Evolutionary conservation across 2,797 vertebrate species (phyloP).

Genomic region (Remorina albescens): DNA sequence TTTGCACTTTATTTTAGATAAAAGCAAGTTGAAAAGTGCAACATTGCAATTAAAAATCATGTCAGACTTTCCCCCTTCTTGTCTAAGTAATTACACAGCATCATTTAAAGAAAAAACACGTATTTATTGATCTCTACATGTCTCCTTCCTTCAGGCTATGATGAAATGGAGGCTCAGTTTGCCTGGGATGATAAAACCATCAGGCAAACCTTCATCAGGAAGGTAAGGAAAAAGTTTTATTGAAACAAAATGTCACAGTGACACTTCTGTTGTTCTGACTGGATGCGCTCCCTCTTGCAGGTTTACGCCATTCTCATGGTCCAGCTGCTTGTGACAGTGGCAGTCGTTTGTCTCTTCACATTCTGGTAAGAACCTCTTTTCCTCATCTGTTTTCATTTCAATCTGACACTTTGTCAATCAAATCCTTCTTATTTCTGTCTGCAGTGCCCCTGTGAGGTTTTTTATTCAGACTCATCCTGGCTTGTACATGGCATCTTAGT

Average conservation of each 20-base stretch:
- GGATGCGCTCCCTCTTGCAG: conserved; percentile 69
- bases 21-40: no score
- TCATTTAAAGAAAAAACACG: not conserved
- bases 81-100: not conserved
- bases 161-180: conserved; percentile 89
- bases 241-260: not conserved
- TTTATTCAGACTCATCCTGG: conserved; percentile 91
- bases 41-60: no score
- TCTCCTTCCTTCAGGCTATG: conserved; percentile 77
- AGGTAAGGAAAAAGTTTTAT: conserved; percentile 80
- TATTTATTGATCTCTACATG: not conserved
- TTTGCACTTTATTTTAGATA: not conserved
- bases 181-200: conserved; percentile 91
- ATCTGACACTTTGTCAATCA: not conserved
- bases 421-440: conserved; percentile 21
- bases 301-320: conserved; percentile 93
- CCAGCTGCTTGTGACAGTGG: conserved; percentile 90
- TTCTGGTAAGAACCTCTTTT: conserved; percentile 87
- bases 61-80: not conserved
- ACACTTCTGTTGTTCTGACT: conserved; percentile 10
- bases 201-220: conserved; percentile 92
- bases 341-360: conserved; percentile 91
- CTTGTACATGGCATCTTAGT: conserved; percentile 95
- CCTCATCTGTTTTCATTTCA: not conserved
- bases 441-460: conserved; percentile 89